Evolutionary conservation across 2,797 vertebrate species (phyloP).

Genomic region (Spheniscus humboldti): DNA sequence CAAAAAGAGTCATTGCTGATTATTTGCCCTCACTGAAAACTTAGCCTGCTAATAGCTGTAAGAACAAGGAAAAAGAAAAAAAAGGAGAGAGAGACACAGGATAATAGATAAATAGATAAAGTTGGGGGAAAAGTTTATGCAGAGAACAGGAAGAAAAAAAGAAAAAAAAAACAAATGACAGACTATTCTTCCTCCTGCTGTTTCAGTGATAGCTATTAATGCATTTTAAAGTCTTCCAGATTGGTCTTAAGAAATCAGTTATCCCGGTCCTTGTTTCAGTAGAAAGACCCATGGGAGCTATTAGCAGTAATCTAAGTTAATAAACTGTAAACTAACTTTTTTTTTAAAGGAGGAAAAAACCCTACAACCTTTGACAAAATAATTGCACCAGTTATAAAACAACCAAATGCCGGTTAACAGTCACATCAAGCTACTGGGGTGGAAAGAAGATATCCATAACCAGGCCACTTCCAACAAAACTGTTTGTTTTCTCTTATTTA

Average conservation of each 20-base stretch:
- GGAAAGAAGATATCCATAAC: not conserved
- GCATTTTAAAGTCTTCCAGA: slow-evolving; percentile 64
- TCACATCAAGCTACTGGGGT: not conserved
- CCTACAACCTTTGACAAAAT: slow-evolving; percentile 61
- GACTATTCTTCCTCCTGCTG: slow-evolving; percentile 58
- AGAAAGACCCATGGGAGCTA: slow-evolving; percentile 62
- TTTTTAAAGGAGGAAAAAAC: slow-evolving; percentile 41
- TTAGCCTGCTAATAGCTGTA: not conserved
- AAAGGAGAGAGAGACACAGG: not conserved
- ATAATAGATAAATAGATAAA: slow-evolving; percentile 11
- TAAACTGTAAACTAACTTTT: slow-evolving; percentile 73
- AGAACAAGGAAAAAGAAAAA: not conserved
- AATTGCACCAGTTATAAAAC: slow-evolving; percentile 24
- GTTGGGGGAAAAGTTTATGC: not conserved
- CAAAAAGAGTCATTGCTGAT: slow-evolving; percentile 14
- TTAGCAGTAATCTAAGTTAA: slow-evolving; percentile 71
- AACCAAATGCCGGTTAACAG: slow-evolving; percentile 2
- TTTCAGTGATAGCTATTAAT: slow-evolving; percentile 65
- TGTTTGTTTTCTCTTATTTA: slow-evolving; percentile 12
- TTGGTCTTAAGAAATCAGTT: slow-evolving; percentile 66
- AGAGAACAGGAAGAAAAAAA: not conserved
- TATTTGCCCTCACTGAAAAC: slow-evolving; percentile 3
- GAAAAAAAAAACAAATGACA: not conserved
- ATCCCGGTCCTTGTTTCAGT: slow-evolving; percentile 55
- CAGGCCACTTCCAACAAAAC: not conserved